These are phyloP conservation scores for Aurelia sp. DNA, from an alignment of 30 jellyfish, hydroid and myxozoan species.

Conservation along the genomic window DNA sequence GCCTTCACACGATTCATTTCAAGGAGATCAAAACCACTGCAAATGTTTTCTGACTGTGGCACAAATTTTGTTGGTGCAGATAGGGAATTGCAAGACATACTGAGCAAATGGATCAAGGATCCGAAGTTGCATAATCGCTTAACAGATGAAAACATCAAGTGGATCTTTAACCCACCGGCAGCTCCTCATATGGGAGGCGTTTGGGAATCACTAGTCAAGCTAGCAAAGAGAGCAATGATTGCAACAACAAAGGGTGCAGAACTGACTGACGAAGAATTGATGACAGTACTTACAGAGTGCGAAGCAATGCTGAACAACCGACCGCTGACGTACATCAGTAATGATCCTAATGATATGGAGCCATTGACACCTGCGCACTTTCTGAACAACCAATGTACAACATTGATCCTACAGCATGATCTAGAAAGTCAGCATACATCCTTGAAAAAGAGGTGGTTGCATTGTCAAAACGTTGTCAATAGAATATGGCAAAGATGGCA, in stretches of 20 bases:
- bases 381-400: neutral
- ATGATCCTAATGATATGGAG: slow-evolving; percentile 30
- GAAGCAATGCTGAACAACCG: slow-evolving; percentile 44
- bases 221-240: slow-evolving; percentile 37
- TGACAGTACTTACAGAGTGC: slow-evolving; percentile 40
- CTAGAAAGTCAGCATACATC: neutral
- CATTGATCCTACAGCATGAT: slow-evolving; percentile 32
- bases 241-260: slow-evolving; percentile 27
- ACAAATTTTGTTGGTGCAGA: slow-evolving; percentile 5
- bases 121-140: slow-evolving; percentile 16
- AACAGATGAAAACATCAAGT: slow-evolving; percentile 22
- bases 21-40: slow-evolving; percentile 30
- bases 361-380: slow-evolving; percentile 49
- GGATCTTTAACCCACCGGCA: slow-evolving; percentile 54
- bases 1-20: slow-evolving; percentile 38
- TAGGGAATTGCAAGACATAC: neutral
- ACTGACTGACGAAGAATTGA: slow-evolving; percentile 32
- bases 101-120: slow-evolving; percentile 21
- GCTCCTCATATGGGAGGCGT: slow-evolving; percentile 60
- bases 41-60: slow-evolving; percentile 38
- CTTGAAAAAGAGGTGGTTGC: too few species aligned
- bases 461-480: slow-evolving; percentile 14
- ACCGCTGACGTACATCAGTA: slow-evolving; percentile 31
- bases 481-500: neutral
- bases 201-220: slow-evolving; percentile 44